Evolutionary conservation across 2,113 vertebrate species (phyloP), one percentile per base, ranked within the genome.

Genomic region (Petromus typicus): DNA sequence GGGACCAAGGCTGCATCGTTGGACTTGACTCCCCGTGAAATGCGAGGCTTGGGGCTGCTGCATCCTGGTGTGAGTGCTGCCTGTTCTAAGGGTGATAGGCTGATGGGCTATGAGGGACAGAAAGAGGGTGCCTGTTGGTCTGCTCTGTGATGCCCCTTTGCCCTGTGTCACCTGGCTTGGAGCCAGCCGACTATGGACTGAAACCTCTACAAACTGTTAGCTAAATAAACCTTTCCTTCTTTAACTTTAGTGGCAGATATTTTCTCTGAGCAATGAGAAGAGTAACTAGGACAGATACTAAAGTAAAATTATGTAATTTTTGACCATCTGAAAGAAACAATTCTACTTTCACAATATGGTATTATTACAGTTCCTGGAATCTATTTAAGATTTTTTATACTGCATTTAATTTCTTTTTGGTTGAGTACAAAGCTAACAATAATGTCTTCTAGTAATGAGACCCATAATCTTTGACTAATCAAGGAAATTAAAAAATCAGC

Each of bases 341-440:
- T 82, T 93, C 34, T 82, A 54, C 27, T 18, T 95, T 13, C 67
- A 61, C 7, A 67, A 81, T 7, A 64, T 30, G 76, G n/a, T 43
- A 79, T 18, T 17, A 14, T 18, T 8, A 61, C 11, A 86, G 22
- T 78, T 88, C 32, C 34, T 88, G 20, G 17, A 91, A 51, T 83
- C 51, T 67, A 83, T 17, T 91, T 85, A 61, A 2, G 71, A 43
- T 1, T 56, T 37, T 84, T 67, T 91, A 3, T 22, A 86, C 30
- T 76, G 20, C 3, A 64, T 56, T n/a, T 89, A 93, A 43, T 82
- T 25, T 64, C 43, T 95, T 27, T 51, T 51, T 82, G 34, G 61
- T 67, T 90, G 93, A 89, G 67, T 71, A 76, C 22, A 82, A 91
- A 81, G 57, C 34, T 86, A 90, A 89, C 13, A 90, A 93, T 25